Conservation (phyloP, 2,888 invertebrate species). For the Nomada goodeniana region DNA sequence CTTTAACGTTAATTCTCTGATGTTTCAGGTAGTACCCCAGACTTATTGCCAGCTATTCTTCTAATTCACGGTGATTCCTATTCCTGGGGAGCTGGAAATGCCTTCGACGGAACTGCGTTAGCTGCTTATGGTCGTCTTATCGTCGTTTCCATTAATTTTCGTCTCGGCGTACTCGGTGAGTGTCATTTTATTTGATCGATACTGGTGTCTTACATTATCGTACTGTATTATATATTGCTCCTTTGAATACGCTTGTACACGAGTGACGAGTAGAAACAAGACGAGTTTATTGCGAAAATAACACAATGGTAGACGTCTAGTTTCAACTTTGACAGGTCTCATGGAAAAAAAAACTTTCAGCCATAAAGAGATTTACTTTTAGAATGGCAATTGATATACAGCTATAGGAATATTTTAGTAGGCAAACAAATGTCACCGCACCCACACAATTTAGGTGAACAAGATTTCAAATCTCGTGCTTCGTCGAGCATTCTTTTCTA, state of each 20-base stretch:
- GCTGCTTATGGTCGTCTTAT: conserved; percentile 96
- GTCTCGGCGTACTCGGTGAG: conserved; percentile 90
- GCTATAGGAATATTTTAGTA: neutral
- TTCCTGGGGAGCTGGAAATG: conserved; percentile 98
- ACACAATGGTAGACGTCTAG: neutral
- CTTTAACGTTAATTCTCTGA: conserved; percentile 49
- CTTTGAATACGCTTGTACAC: neutral
- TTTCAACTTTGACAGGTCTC: neutral
- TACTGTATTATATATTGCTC: neutral
- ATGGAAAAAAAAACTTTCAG: neutral
- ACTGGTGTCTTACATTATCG: neutral
- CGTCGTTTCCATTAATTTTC: conserved; percentile 96
- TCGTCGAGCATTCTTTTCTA: neutral
- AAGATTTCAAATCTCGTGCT: conserved; percentile 3
- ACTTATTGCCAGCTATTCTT: conserved; percentile 92
- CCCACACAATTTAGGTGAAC: conserved; percentile 10
- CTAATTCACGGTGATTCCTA: conserved; percentile 98
- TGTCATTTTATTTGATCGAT: neutral
- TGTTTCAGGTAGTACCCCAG: conserved; percentile 85
- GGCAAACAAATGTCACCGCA: neutral
- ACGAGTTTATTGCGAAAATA: neutral
- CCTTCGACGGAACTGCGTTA: conserved; percentile 97
- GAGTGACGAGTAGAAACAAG: no score
- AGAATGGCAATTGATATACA: neutral
- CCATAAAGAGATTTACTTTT: conserved; percentile 2